Evolutionary conservation across 2,888 invertebrate species (phyloP).

Genomic region (Drosophila suboccidentalis): DNA sequence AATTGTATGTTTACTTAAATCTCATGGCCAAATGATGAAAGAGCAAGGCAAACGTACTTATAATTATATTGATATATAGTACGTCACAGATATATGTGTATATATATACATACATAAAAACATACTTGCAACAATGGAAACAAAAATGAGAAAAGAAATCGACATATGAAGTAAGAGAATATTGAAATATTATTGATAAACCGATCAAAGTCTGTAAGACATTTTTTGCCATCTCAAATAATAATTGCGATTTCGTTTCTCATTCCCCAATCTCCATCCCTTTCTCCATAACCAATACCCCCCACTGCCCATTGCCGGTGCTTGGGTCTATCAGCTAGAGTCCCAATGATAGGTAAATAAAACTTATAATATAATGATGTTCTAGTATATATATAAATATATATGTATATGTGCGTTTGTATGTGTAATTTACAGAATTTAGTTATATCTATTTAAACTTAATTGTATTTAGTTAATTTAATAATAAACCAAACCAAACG

Average conservation of each 20-base stretch:
- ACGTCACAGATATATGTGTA: constrained; percentile 35
- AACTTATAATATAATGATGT: constrained; percentile 46
- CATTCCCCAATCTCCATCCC: constrained; percentile 3
- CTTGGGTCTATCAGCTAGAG: constrained; percentile 24
- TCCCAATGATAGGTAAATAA: constrained; percentile 47
- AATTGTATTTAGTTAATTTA: constrained; percentile 61
- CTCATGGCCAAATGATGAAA: constrained; percentile 61
- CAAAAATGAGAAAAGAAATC: constrained; percentile 16
- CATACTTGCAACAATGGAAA: constrained; percentile 15
- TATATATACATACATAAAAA: constrained; percentile 30
- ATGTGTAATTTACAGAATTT: constrained; percentile 73
- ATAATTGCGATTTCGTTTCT: constrained; percentile 35
- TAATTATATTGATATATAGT: constrained; percentile 62
- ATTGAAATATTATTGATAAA: constrained; percentile 31
- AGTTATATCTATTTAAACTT: constrained; percentile 41
- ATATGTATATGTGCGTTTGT: constrained; percentile 60
- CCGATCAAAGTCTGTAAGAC: constrained; percentile 21
- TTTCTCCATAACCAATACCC: neutral
- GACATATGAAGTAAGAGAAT: constrained; percentile 14
- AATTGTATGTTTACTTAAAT: constrained; percentile 69
- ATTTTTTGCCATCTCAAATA: constrained; percentile 23
- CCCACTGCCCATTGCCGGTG: constrained; percentile 11
- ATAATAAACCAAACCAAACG: constrained; percentile 29
- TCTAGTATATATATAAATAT: constrained; percentile 58
- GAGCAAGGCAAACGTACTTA: constrained; percentile 67